Percentiles rank a stretch among this genome's conserved stretches.
phyloP scores from a whole-genome alignment of 1,140 invertebrate genomes.

The Drosophila suzukii region DNA sequence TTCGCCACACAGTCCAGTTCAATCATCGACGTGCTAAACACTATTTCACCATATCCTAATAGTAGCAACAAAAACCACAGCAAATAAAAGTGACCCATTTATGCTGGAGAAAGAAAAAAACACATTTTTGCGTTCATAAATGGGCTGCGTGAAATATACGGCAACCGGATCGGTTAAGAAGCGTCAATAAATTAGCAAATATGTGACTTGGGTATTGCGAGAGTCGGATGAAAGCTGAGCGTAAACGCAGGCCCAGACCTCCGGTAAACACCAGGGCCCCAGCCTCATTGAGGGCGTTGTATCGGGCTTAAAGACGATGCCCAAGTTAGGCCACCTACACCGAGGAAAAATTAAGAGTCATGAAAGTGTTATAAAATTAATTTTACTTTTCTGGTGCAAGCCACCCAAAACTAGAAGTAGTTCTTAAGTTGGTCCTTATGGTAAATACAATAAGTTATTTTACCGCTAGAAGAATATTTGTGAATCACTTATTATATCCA shows the following conservation, averaged over 20 bases:
- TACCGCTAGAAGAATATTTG: too few species aligned
- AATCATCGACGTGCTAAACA: slow-evolving; percentile 65
- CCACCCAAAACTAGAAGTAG: too few species aligned
- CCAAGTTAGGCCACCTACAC: slow-evolving; percentile 9
- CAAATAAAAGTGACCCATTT: slow-evolving; percentile 61
- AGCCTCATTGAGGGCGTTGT: slow-evolving; percentile 54
- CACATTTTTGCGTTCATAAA: slow-evolving; percentile 48
- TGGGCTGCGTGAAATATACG: slow-evolving; percentile 57
- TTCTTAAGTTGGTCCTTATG: too few species aligned
- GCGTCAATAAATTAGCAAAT: slow-evolving; percentile 79
- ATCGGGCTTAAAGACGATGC: slow-evolving; percentile 25
- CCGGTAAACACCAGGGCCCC: slow-evolving; percentile 39
- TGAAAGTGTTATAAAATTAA: neutral
- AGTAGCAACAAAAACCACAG: slow-evolving; percentile 8
- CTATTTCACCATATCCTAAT: slow-evolving; percentile 57
- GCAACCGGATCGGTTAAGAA: slow-evolving; percentile 71
- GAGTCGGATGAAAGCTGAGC: slow-evolving; percentile 69
- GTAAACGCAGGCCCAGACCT: slow-evolving; percentile 29
- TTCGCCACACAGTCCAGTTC: slow-evolving; percentile 38
- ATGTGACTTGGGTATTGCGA: slow-evolving; percentile 57
- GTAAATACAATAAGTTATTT: too few species aligned
- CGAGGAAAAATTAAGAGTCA: neutral
- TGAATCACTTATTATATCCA: too few species aligned
- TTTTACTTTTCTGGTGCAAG: neutral
- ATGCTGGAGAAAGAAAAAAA: slow-evolving; percentile 40